Percentiles rank a stretch among this genome's conserved stretches.
Conservation (phyloP, 2,888 invertebrate genomes). For the Tipula helvola region DNA sequence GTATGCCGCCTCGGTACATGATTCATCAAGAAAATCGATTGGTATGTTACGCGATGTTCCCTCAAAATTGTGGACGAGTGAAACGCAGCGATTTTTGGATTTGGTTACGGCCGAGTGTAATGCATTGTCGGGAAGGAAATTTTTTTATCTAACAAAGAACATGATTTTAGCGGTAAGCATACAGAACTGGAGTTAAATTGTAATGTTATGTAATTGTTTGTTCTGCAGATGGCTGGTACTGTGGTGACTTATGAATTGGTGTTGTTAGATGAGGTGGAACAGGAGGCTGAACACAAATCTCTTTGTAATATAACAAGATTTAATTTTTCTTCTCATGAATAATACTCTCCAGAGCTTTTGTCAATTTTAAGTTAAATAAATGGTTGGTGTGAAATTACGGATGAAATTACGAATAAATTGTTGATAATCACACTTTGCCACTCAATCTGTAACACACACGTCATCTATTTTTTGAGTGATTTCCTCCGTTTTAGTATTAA, state of each 20-base stretch:
- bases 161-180: conserved; percentile 43
- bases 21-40: conserved; percentile 42
- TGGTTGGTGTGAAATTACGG: no score
- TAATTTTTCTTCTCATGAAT: not conserved
- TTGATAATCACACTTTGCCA: no score
- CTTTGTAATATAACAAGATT: not conserved
- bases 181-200: not conserved
- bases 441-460: no score
- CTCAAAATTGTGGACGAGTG: conserved; percentile 28
- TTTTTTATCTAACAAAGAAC: conserved; percentile 44
- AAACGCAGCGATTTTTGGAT: conserved; percentile 44
- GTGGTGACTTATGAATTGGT: conserved; percentile 55
- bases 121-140: conserved; percentile 46
- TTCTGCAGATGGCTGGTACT: conserved; percentile 44
- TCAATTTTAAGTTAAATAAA: no score
- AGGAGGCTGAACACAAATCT: not conserved
- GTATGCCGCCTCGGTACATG: conserved; percentile 42
- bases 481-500: no score
- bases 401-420: no score
- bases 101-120: conserved; percentile 44
- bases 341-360: no score
- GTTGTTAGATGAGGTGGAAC: conserved; percentile 44
- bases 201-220: not conserved
- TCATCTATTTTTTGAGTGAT: no score
- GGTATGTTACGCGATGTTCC: conserved; percentile 35